Percentiles rank a stretch among this genome's conserved stretches.
phyloP scores from a whole-genome alignment of 2,113 vertebrate genomes.

The Tricholaema leucomelas region DNA sequence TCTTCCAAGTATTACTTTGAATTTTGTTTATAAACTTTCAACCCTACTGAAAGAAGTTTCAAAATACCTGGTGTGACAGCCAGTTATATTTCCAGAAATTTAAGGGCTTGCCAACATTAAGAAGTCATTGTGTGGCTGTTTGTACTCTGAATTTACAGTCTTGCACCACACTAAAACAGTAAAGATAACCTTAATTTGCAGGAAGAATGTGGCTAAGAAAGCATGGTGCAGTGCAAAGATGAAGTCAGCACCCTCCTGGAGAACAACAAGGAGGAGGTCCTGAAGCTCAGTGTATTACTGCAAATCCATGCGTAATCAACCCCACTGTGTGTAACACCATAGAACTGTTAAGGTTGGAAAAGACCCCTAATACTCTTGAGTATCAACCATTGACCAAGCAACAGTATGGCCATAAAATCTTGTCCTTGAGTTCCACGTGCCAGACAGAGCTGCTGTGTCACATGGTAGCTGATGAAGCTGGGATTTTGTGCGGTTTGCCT shows the following conservation, averaged over 20 bases:
- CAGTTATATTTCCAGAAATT: background rate
- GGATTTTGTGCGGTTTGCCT: background rate
- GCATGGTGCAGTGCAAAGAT: background rate
- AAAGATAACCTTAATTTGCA: background rate
- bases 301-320: background rate
- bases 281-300: background rate
- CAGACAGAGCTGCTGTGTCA: background rate
- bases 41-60: background rate
- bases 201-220: background rate
- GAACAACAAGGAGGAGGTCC: accelerated
- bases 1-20: background rate
- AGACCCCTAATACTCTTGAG: too few species aligned
- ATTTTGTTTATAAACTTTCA: background rate
- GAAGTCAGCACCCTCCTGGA: background rate
- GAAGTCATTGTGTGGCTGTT: background rate
- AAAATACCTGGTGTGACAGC: background rate
- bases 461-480: background rate
- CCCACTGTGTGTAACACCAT: background rate
- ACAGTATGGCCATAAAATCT: too few species aligned
- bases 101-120: background rate
- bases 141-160: background rate
- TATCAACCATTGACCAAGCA: too few species aligned
- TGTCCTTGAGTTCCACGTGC: too few species aligned
- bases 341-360: too few species aligned
- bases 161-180: background rate